Percentiles rank a stretch among this genome's conserved stretches.
Evolutionary conservation across 1,140 invertebrate genomes (phyloP).

Genomic region (Drosophila ironensis): DNA sequence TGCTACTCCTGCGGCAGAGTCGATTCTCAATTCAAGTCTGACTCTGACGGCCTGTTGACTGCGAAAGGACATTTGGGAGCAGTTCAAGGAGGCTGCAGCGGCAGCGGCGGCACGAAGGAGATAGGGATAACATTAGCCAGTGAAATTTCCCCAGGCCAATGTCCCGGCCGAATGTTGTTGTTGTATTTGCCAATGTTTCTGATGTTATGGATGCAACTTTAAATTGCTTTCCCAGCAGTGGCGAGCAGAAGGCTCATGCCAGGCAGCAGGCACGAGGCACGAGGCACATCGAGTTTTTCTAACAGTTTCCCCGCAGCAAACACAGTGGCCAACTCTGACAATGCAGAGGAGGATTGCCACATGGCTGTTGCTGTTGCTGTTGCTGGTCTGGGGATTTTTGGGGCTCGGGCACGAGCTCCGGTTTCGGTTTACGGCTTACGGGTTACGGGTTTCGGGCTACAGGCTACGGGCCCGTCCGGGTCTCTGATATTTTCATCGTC

Average conservation of each 20-base stretch:
- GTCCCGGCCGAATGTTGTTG: slow-evolving; percentile 24
- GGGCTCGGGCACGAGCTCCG: neutral
- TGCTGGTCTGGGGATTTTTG: neutral
- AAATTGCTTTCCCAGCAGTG: slow-evolving; percentile 73
- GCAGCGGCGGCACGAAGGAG: no score
- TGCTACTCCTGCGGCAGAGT: neutral
- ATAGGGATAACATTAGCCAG: slow-evolving; percentile 71
- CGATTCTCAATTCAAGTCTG: slow-evolving; percentile 12
- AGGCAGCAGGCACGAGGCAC: no score
- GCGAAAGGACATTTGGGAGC: slow-evolving; percentile 30
- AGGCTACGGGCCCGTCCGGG: neutral
- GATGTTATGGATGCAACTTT: slow-evolving; percentile 78
- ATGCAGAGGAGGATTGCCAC: slow-evolving; percentile 67
- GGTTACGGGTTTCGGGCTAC: neutral
- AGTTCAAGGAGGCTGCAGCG: neutral
- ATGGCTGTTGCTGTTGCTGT: no score
- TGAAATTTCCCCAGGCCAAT: slow-evolving; percentile 73
- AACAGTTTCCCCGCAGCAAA: slow-evolving; percentile 24
- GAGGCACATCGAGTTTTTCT: slow-evolving; percentile 56
- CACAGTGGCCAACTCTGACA: slow-evolving; percentile 35
- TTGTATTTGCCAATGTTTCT: slow-evolving; percentile 18
- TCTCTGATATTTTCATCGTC: slow-evolving; percentile 46
- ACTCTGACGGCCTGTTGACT: slow-evolving; percentile 56
- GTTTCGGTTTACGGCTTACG: neutral
- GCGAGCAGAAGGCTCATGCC: no score